These are phyloP conservation scores for Stratiolaelaps scimitus DNA, from an alignment of 1,140 invertebrate species.

Conservation along the genomic window DNA sequence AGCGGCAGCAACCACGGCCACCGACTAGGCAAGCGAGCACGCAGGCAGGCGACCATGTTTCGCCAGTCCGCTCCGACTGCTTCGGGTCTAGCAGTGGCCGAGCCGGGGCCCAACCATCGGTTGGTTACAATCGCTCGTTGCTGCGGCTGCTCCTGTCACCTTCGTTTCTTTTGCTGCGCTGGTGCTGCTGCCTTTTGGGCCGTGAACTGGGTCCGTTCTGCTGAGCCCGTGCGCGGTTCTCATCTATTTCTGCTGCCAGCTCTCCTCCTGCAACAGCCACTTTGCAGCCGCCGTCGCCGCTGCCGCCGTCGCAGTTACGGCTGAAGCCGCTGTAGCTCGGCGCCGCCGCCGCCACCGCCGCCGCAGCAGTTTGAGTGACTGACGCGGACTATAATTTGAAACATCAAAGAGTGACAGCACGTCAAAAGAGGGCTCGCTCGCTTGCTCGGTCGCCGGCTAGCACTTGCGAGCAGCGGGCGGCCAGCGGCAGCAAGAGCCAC, in stretches of 20 bases:
- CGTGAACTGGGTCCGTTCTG: too few species aligned
- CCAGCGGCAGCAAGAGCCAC: neutral
- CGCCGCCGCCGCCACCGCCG: too few species aligned
- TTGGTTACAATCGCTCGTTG: neutral
- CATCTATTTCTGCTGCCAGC: slow-evolving; percentile 11
- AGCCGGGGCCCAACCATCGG: neutral
- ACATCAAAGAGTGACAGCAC: slow-evolving; percentile 24
- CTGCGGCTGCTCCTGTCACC: neutral
- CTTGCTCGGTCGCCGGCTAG: too few species aligned
- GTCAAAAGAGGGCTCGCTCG: slow-evolving; percentile 16
- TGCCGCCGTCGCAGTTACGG: too few species aligned
- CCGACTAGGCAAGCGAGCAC: too few species aligned
- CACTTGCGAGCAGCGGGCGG: too few species aligned
- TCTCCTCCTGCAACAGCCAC: too few species aligned
- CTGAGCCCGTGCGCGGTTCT: neutral
- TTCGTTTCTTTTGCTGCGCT: neutral
- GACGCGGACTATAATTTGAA: slow-evolving; percentile 26
- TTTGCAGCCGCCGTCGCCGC: too few species aligned
- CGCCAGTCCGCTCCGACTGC: neutral
- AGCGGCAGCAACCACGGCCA: neutral
- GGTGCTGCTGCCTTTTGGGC: too few species aligned
- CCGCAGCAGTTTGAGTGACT: slow-evolving; percentile 12
- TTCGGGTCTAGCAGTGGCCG: too few species aligned
- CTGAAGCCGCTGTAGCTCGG: too few species aligned
- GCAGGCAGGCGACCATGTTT: too few species aligned